Evolutionary conservation across 1,140 invertebrate species (phyloP).

Genomic region (Teleogryllus occipitalis): DNA sequence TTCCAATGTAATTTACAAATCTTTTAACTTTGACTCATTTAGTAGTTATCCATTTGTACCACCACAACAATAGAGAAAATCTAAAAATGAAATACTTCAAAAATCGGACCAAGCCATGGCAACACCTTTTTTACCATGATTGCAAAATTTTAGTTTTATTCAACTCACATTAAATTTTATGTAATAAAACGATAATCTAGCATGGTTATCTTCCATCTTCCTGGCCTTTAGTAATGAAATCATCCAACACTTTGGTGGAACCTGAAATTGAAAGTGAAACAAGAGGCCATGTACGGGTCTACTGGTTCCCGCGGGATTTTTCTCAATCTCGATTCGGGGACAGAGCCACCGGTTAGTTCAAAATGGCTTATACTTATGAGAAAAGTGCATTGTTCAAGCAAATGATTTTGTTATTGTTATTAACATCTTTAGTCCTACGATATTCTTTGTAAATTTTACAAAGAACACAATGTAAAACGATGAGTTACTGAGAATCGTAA

Average conservation of each 20-base stretch:
- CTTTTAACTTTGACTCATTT: too few relatives aligned
- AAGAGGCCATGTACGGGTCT: constrained; percentile 4
- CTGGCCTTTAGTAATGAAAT: not conserved
- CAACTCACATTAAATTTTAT: not conserved
- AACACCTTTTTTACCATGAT: not conserved
- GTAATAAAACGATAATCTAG: not conserved
- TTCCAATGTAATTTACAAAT: too few relatives aligned
- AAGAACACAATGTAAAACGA: too few relatives aligned
- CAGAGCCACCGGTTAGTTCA: constrained; percentile 1
- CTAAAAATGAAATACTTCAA: not conserved
- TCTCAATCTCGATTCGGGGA: constrained; percentile 13
- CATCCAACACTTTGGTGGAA: not conserved
- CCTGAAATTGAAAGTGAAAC: constrained; percentile 9
- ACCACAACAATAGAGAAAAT: too few relatives aligned
- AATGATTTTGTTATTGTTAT: not conserved
- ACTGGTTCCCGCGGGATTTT: constrained; percentile 11
- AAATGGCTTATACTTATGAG: not conserved
- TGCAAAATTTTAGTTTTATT: not conserved
- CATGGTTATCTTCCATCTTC: not conserved
- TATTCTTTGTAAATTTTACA: too few relatives aligned
- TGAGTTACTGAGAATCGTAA: too few relatives aligned
- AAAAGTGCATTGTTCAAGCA: not conserved
- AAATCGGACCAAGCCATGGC: not conserved
- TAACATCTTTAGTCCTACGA: too few relatives aligned
- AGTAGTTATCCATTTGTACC: too few relatives aligned